Conservation (phyloP, 2,113 vertebrate genomes). For the Podiceps cristatus region DNA sequence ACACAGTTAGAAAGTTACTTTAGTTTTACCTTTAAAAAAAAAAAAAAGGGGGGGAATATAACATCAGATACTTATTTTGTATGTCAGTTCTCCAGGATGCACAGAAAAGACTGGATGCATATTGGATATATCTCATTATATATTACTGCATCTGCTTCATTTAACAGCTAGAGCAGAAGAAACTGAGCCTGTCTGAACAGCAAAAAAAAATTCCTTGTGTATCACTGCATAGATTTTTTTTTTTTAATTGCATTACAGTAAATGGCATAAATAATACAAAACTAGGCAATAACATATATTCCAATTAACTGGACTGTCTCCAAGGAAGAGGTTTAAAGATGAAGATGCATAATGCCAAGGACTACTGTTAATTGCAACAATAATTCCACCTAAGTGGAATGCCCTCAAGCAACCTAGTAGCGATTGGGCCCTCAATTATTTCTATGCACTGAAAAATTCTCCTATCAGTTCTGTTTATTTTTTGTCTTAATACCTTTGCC, state of each 20-base stretch:
- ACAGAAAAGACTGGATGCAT: background rate
- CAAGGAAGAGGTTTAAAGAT: constrained; percentile 40
- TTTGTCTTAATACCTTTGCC: background rate
- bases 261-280: constrained; percentile 31
- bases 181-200: background rate
- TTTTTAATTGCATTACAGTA: constrained; percentile 18
- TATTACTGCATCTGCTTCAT: background rate
- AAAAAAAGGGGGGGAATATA: background rate
- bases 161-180: background rate
- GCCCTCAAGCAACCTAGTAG: constrained; percentile 48
- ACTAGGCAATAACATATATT: constrained; percentile 53
- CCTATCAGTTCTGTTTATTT: background rate
- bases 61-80: background rate
- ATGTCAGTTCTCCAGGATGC: background rate
- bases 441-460: background rate
- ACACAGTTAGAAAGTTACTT: background rate
- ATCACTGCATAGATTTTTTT: background rate
- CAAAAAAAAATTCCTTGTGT: background rate
- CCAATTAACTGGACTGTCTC: constrained; percentile 54
- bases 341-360: constrained; percentile 37
- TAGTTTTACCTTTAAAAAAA: background rate
- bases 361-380: constrained; percentile 55
- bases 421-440: background rate
- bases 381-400: constrained; percentile 56
- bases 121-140: background rate